A percentile compares a stretch with the other conserved stretches of the same genome.
phyloP scores from a whole-genome alignment of 2,113 vertebrate species.

The Hemiscyllium ocellatum region DNA sequence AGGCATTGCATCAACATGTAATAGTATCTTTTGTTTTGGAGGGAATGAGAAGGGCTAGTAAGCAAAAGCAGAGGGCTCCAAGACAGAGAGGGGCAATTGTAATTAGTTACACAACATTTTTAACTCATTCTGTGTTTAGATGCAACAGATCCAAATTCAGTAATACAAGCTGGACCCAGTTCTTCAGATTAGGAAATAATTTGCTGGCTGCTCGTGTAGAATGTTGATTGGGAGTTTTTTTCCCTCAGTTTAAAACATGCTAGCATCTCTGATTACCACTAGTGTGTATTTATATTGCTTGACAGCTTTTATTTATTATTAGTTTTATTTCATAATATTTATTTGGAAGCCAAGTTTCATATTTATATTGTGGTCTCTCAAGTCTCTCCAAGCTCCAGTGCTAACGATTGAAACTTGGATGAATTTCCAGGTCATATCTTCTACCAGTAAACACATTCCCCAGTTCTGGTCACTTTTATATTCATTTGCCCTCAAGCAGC shows the following conservation, averaged over 20 bases:
- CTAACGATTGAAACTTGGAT: neutral
- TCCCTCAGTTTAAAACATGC: neutral
- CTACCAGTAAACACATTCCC: neutral
- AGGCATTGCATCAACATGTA: neutral
- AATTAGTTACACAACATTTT: neutral
- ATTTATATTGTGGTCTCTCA: neutral
- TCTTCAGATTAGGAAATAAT: neutral
- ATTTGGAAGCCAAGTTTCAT: neutral
- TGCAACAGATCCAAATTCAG: neutral
- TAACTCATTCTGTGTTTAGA: neutral
- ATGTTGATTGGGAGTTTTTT: neutral
- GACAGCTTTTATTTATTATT: neutral
- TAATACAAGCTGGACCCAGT: neutral
- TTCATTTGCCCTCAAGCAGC: neutral
- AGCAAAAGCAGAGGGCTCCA: neutral
- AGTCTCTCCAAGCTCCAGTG: neutral
- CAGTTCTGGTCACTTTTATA: neutral
- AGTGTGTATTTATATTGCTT: neutral
- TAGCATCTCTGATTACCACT: neutral
- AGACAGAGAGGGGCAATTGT: neutral
- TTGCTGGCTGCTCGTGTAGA: neutral
- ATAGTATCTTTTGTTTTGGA: neutral
- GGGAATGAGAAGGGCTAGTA: neutral
- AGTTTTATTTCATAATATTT: neutral
- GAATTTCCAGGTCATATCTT: neutral